Evolutionary conservation across 2,888 invertebrate genomes (phyloP).

Genomic region (Cyclophora albipunctata): DNA sequence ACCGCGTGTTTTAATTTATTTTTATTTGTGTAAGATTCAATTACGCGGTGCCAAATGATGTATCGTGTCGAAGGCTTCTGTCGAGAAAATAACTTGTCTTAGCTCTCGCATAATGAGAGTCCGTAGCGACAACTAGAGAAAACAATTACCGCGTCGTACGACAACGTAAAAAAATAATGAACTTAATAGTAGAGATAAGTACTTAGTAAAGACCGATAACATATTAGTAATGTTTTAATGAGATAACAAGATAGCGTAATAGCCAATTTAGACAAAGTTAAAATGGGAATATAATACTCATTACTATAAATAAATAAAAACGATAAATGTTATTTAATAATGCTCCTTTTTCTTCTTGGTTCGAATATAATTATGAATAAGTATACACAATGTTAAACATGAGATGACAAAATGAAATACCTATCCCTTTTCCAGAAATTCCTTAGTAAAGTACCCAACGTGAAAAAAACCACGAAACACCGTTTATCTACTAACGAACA

Average conservation of each 20-base stretch:
- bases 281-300: not conserved
- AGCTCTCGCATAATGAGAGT: slow-evolving; percentile 34
- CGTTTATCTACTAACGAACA: too few species aligned
- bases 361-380: too few species aligned
- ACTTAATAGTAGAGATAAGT: slow-evolving; percentile 1
- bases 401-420: too few species aligned
- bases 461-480: too few species aligned
- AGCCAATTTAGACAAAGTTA: too few species aligned
- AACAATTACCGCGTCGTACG: slow-evolving; percentile 24
- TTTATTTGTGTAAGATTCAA: slow-evolving; percentile 66
- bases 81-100: slow-evolving; percentile 43
- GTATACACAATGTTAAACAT: too few species aligned
- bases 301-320: not conserved
- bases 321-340: not conserved
- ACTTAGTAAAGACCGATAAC: not conserved
- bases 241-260: too few species aligned
- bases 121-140: slow-evolving; percentile 14
- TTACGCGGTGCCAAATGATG: slow-evolving; percentile 51
- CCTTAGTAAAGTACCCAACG: too few species aligned
- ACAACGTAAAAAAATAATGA: not conserved
- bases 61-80: slow-evolving; percentile 39
- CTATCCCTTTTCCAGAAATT: too few species aligned
- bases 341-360: too few species aligned
- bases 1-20: slow-evolving; percentile 50
- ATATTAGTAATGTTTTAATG: too few species aligned